phyloP scores from a whole-genome alignment of 2,113 vertebrate species.

The Desmodus rotundus region DNA sequence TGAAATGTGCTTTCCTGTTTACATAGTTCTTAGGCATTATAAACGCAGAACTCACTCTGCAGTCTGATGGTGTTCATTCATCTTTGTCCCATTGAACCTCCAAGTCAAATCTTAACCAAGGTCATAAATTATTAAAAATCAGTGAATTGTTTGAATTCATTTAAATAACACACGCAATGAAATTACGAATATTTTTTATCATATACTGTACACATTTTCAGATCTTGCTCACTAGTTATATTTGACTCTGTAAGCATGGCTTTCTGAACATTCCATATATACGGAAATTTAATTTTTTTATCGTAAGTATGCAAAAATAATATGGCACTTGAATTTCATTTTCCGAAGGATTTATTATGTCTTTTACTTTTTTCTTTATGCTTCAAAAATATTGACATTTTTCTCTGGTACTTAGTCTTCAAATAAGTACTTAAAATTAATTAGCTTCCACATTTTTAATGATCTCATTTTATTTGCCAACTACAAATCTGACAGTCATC shows the following conservation, averaged over 20 bases:
- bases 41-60: neutral
- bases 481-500: neutral
- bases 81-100: neutral
- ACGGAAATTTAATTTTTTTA: neutral
- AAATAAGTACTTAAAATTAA: constrained; percentile 16
- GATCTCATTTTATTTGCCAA: neutral
- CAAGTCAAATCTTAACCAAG: neutral
- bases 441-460: neutral
- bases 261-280: neutral
- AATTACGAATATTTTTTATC: neutral
- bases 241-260: neutral
- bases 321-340: neutral
- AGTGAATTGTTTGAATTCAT: neutral
- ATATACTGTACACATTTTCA: neutral
- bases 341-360: neutral
- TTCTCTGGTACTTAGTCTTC: neutral
- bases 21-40: neutral
- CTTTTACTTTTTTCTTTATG: neutral
- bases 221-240: neutral
- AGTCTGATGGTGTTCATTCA: neutral
- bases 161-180: neutral
- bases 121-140: constrained; percentile 8
- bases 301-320: neutral
- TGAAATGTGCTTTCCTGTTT: neutral
- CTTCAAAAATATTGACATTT: neutral